Evolutionary conservation across 2,113 vertebrate species (phyloP).

Genomic region (Empidonax traillii): DNA sequence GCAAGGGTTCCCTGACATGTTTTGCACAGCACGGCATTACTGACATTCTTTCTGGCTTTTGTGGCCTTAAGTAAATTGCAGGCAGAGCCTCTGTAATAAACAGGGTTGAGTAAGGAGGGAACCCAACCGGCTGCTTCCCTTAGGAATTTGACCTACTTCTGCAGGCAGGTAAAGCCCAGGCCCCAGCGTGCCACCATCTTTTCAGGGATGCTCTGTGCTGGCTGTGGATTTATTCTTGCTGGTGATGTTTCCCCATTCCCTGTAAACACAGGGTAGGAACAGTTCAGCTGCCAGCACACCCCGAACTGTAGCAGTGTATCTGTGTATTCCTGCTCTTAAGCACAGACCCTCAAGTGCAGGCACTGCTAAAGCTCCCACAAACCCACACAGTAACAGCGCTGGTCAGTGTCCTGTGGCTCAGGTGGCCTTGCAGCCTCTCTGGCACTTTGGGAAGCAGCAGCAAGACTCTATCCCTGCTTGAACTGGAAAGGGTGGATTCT

Average conservation of each 20-base stretch:
- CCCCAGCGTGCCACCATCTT: neutral
- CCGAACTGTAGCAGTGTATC: fast-evolving
- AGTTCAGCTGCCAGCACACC: neutral
- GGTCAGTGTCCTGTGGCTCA: neutral
- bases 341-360: neutral
- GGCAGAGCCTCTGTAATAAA: neutral
- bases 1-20: neutral
- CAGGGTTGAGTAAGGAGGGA: neutral
- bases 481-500: neutral
- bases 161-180: neutral
- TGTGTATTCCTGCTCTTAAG: neutral
- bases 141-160: neutral
- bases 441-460: neutral
- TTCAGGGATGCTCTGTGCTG: neutral
- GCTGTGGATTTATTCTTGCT: fast-evolving
- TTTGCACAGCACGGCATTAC: neutral
- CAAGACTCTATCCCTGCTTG: neutral
- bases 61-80: neutral
- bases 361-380: neutral
- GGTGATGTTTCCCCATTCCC: neutral
- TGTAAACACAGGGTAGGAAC: fast-evolving
- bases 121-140: neutral
- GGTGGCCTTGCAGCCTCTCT: neutral
- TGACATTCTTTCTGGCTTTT: neutral
- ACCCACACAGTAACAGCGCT: fast-evolving